Evolutionary conservation across 2,797 vertebrate genomes (phyloP).

Genomic region (Crenichthys baileyi): DNA sequence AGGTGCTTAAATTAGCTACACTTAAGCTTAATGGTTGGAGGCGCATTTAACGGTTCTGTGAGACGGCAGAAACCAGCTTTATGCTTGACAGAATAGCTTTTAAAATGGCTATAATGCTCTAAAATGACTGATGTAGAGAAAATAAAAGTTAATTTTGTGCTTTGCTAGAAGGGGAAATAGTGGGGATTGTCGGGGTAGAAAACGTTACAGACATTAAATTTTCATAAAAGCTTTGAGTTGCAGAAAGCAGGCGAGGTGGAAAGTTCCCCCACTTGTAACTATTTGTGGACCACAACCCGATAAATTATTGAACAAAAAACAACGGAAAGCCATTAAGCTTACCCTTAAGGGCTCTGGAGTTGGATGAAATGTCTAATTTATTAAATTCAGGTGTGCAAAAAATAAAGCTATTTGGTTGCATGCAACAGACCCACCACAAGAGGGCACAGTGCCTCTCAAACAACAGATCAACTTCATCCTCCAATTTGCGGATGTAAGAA

Average conservation of each 20-base stretch:
- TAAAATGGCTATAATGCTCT: neutral
- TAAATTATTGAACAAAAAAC: slow-evolving; percentile 60
- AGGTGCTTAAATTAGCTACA: slow-evolving; percentile 1
- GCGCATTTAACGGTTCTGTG: neutral
- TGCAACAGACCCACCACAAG: slow-evolving; percentile 40
- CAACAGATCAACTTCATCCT: slow-evolving; percentile 12
- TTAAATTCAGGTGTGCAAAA: slow-evolving; percentile 46
- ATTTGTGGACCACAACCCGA: slow-evolving; percentile 51
- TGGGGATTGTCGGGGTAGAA: neutral
- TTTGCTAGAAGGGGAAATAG: neutral
- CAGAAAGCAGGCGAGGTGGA: slow-evolving; percentile 10
- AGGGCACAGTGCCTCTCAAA: slow-evolving; percentile 59
- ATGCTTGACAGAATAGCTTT: neutral
- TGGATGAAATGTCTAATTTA: slow-evolving; percentile 33
- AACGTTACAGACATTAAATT: slow-evolving; percentile 37
- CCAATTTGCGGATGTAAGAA: slow-evolving; percentile 21
- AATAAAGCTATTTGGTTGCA: neutral
- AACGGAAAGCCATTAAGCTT: slow-evolving; percentile 46
- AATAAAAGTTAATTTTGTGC: neutral
- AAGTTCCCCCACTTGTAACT: slow-evolving; percentile 25
- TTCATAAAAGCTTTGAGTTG: slow-evolving; percentile 35
- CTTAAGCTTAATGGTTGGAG: neutral
- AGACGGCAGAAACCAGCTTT: too few species aligned
- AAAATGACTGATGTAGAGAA: neutral
- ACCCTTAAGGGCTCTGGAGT: slow-evolving; percentile 22